Conservation (phyloP, 1,140 invertebrate species). For the Nephila pilipes region DNA sequence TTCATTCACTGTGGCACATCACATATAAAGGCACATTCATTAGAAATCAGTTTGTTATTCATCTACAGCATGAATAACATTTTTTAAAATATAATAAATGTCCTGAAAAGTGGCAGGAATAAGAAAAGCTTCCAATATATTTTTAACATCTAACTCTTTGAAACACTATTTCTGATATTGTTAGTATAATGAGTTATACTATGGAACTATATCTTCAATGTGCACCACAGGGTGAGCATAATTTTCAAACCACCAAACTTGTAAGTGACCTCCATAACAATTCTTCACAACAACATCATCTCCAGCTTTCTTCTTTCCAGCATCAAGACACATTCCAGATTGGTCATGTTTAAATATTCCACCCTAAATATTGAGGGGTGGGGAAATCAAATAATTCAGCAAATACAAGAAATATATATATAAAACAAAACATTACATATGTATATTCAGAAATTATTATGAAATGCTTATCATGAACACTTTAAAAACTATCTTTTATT, state of each 20-base stretch:
- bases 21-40: conserved; percentile 10
- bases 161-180: neutral
- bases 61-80: neutral
- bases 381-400: neutral
- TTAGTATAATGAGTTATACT: neutral
- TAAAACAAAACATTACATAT: neutral
- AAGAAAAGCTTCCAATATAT: neutral
- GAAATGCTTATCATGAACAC: too few species aligned
- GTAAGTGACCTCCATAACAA: conserved; percentile 78
- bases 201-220: neutral
- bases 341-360: conserved; percentile 79
- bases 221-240: conserved; percentile 66
- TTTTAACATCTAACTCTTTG: neutral
- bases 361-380: conserved; percentile 66
- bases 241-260: conserved; percentile 80
- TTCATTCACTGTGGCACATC: neutral
- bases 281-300: conserved; percentile 77
- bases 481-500: too few species aligned
- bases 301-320: conserved; percentile 61
- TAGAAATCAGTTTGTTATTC: neutral
- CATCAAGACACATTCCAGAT: conserved; percentile 80
- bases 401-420: neutral
- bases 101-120: neutral
- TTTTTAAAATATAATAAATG: neutral
- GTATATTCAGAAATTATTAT: too few species aligned